Evolutionary conservation across 2,888 invertebrate species (phyloP).

Genomic region (Apodemia mormo): DNA sequence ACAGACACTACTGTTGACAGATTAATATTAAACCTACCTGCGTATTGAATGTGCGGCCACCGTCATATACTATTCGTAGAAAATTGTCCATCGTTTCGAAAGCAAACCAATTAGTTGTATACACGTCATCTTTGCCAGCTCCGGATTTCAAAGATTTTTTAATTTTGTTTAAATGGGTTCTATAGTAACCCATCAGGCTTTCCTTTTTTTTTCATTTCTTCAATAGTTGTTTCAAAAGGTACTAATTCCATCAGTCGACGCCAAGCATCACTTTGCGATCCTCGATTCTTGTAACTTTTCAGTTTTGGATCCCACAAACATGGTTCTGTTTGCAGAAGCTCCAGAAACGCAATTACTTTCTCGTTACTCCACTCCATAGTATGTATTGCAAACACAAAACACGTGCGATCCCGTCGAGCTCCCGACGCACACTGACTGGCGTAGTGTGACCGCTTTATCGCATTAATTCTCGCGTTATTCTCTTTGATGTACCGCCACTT

Average conservation of each 20-base stretch:
- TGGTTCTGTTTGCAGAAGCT: slow-evolving; percentile 27
- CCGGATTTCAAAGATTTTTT: slow-evolving; percentile 25
- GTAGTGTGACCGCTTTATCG: slow-evolving; percentile 6
- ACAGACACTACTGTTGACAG: too few relatives aligned
- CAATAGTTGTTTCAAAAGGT: slow-evolving; percentile 21
- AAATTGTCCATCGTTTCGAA: too few relatives aligned
- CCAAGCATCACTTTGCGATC: slow-evolving; percentile 28
- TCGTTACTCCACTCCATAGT: slow-evolving; percentile 26
- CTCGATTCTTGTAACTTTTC: slow-evolving; percentile 25
- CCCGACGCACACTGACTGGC: slow-evolving; percentile 25
- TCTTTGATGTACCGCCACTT: too few relatives aligned
- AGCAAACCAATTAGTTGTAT: too few relatives aligned
- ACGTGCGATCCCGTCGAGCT: slow-evolving; percentile 22
- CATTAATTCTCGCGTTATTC: too few relatives aligned
- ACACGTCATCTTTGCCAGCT: slow-evolving; percentile 8
- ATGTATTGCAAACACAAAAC: slow-evolving; percentile 7
- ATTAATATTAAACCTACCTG: too few relatives aligned
- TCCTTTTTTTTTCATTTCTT: slow-evolving; percentile 26
- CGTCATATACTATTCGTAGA: too few relatives aligned
- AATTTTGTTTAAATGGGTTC: slow-evolving; percentile 22
- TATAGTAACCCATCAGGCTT: slow-evolving; percentile 31
- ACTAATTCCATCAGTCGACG: slow-evolving; percentile 21
- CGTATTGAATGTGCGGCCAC: too few relatives aligned
- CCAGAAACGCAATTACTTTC: too few relatives aligned
- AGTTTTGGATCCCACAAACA: slow-evolving; percentile 29